These are phyloP conservation scores for Cephalopterus ornatus DNA, from an alignment of 2,113 vertebrate genomes.

Conservation along the genomic window DNA sequence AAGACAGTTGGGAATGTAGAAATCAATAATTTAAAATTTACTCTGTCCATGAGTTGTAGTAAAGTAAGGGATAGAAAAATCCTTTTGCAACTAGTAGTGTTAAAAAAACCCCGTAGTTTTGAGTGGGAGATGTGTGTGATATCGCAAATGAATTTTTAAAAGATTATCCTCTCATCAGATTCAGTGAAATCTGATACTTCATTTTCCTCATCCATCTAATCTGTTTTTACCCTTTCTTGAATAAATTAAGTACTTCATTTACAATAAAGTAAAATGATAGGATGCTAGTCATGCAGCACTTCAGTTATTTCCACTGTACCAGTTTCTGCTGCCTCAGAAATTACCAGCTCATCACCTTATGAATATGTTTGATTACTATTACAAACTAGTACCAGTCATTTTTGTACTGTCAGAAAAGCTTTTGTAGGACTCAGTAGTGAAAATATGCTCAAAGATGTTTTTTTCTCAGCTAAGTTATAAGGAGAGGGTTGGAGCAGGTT, in stretches of 20 bases:
- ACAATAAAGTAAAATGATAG: not conserved
- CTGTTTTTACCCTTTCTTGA: not conserved
- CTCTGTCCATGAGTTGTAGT: not conserved
- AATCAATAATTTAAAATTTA: not conserved
- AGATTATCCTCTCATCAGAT: not conserved
- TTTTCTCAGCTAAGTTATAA: not conserved
- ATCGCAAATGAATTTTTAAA: not conserved
- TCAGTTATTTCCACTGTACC: not conserved
- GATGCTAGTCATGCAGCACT: not conserved
- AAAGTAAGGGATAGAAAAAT: not conserved
- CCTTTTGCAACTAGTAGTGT: not conserved
- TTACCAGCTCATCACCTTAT: not conserved
- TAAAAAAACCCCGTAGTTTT: not conserved
- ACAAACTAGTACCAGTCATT: not conserved
- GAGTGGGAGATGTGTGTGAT: not conserved
- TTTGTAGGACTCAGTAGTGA: not conserved
- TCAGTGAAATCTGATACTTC: not conserved
- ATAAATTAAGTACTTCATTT: not conserved
- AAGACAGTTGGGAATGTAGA: not conserved
- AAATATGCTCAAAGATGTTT: not conserved
- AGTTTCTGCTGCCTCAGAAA: not conserved
- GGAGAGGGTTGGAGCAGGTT: not conserved
- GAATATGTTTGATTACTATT: not conserved
- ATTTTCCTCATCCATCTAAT: not conserved
- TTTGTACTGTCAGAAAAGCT: not conserved